Evolutionary conservation across 2,797 vertebrate genomes (phyloP), one percentile per base, ranked within the genome.

Genomic region (Danionella dracula): DNA sequence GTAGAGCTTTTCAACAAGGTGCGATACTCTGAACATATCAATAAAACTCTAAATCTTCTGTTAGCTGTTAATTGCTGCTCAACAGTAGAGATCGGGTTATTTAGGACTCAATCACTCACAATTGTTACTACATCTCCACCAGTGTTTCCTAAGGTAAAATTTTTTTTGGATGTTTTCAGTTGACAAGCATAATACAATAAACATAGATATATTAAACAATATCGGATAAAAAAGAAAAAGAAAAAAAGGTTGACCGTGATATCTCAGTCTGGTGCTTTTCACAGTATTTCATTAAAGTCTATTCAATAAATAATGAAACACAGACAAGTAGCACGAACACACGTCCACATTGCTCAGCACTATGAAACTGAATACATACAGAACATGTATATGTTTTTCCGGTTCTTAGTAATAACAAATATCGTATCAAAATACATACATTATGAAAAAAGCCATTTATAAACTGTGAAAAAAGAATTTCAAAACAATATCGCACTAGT

Each of bases 351-450:
- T 51, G 54, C 48, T 61, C 54, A 62, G 21, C 49, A 69, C 68
- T 49, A 69, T 8, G 11, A 31, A 15, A 57, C 45, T 8, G 4
- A 32, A 66, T 31, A 55, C 49, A 65, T 35, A 54, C 62, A 45
- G 19, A n/a, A 49, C 44, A 57, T 4, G 10, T 42, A 57, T 57
- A 16, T 19, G 46, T 12, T 13, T 57, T 72, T 67, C 20, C 46
- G 20, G 37, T 21, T 54, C 59, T 46, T 56, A 13, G 42, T 23
- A 56, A 58, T 21, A 59, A 58, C 71, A 76, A 68, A 67, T 48
- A 73, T 62, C 37, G 8, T 76, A 76, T 75, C 68, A 77, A 77
- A 72, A 74, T 67, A 67, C 61, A 59, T 74, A 41, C 42, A 49
- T 50, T 59, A 49, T 66, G 72, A 66, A 54, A 74, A 71, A 73